Conservation (phyloP, 92 coral and sea anemone species). For the Epizoanthus ramosus region DNA sequence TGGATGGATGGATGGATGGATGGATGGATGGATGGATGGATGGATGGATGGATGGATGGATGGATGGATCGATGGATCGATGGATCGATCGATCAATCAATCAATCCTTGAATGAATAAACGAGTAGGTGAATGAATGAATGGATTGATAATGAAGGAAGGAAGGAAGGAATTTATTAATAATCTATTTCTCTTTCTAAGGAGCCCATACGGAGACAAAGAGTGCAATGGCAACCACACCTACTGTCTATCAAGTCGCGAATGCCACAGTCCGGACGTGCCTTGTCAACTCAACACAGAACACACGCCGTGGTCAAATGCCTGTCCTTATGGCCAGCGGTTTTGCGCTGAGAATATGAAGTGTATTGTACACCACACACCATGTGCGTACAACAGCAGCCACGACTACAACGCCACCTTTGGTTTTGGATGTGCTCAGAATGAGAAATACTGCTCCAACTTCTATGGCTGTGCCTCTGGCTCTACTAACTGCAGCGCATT, state of each 20-base stretch:
- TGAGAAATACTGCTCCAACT: slow-evolving; percentile 3
- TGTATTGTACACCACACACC: background rate
- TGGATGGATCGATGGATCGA: too few relatives aligned
- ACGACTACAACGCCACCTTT: slow-evolving; percentile 18
- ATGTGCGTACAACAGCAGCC: background rate
- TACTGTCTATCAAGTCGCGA: slow-evolving; percentile 22
- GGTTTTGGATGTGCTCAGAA: slow-evolving; percentile 20
- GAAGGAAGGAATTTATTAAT: background rate
- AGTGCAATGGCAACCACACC: slow-evolving; percentile 15
- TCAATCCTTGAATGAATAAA: too few relatives aligned
- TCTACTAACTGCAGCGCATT: slow-evolving; percentile 2
- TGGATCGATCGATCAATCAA: too few relatives aligned
- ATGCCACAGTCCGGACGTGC: background rate
- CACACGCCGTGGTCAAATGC: slow-evolving; percentile 14
- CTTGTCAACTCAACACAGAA: background rate
- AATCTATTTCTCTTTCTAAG: background rate
- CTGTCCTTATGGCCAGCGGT: slow-evolving; percentile 30
- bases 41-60: too few relatives aligned
- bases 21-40: too few relatives aligned
- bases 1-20: too few relatives aligned
- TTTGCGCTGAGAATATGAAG: slow-evolving; percentile 32
- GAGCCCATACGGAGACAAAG: slow-evolving; percentile 35
- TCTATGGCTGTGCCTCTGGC: background rate
- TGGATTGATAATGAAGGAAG: too few relatives aligned
- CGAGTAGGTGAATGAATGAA: too few relatives aligned